Evolutionary conservation across 2,113 vertebrate species (phyloP), one percentile per base, ranked within the genome.

Genomic region (Thunnus maccoyii): DNA sequence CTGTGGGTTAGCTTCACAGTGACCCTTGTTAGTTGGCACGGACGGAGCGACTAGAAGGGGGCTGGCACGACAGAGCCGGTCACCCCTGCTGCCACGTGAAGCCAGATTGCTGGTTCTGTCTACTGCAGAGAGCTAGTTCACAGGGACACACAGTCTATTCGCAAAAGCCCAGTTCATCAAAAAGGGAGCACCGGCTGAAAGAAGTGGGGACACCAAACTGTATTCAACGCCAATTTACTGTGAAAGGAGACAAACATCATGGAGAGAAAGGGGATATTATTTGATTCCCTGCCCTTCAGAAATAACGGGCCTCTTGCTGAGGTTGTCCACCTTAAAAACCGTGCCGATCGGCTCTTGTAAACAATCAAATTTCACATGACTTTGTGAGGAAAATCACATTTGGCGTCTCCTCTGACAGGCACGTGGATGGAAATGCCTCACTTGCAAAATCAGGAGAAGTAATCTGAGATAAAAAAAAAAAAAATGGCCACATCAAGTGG

Each of bases 81-180:
- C 91, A 87, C 72, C 80, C 84, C 68, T 74, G 66, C 72, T 78
- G 83, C 83, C 92, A 90, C 78, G 87, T 93, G 90, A 92, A 75
- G 71, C 85, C 32, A 68, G 8, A 56, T 54, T 63, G 78, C 73
- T 69, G 2, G 54, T 83, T 76, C 84, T 57, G 67, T 54, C 77
- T 76, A 4, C 41, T 27, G 46, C 5, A 58, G 55, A 65, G 72
- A 86, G 84, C 56, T 6, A 47, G 78, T 78, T 84, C 81, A 72
- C 82, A 84, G 78, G 91, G 84, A 90, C 82, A 90, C 25, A 17
- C 75, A 48, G 76, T 71, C 58, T 62, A 68, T 47, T 89, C 3
- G 22, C 48, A 75, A 65, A 22, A 76, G 10, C 62, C 60, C 66
- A 15, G 57, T 41, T 81, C 69, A 82, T 82, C 84, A 87, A 79